A percentile compares a stretch with the other conserved stretches of the same genome.
These are phyloP conservation scores for Dendroctonus ponderosae DNA, from an alignment of 1,140 invertebrate species.

Conservation along the genomic window DNA sequence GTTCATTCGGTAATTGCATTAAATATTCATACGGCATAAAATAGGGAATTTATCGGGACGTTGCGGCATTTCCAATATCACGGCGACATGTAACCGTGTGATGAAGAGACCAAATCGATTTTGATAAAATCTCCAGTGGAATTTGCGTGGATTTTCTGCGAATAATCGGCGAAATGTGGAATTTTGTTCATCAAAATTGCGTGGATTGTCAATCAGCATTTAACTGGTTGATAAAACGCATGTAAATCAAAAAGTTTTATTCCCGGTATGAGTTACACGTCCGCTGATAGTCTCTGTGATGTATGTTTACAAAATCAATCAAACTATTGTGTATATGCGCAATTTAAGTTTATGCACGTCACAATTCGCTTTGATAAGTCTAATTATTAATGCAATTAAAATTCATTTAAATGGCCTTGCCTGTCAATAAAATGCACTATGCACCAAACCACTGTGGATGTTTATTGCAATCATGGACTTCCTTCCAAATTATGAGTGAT, in stretches of 20 bases:
- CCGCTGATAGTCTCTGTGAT: not conserved
- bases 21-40: conserved; percentile 22
- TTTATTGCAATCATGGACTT: too few species aligned
- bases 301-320: not conserved
- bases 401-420: not conserved
- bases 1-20: conserved; percentile 24
- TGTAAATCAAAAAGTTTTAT: not conserved
- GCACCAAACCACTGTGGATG: too few species aligned
- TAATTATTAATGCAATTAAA: not conserved
- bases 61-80: conserved; percentile 21
- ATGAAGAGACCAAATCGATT: conserved; percentile 5
- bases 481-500: too few species aligned
- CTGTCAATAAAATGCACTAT: not conserved
- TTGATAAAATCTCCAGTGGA: conserved; percentile 6
- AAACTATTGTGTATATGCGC: too few species aligned
- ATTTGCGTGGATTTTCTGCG: not conserved
- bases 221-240: not conserved
- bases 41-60: conserved; percentile 11
- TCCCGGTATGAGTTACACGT: not conserved
- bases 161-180: not conserved
- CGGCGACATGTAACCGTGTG: not conserved
- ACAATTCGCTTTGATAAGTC: too few species aligned
- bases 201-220: not conserved
- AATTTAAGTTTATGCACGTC: too few species aligned
- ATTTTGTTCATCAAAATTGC: not conserved